A percentile compares a stretch with the other conserved stretches of the same genome.
phyloP scores from a whole-genome alignment of 2,113 vertebrate species.

The Ptilonorhynchus violaceus region DNA sequence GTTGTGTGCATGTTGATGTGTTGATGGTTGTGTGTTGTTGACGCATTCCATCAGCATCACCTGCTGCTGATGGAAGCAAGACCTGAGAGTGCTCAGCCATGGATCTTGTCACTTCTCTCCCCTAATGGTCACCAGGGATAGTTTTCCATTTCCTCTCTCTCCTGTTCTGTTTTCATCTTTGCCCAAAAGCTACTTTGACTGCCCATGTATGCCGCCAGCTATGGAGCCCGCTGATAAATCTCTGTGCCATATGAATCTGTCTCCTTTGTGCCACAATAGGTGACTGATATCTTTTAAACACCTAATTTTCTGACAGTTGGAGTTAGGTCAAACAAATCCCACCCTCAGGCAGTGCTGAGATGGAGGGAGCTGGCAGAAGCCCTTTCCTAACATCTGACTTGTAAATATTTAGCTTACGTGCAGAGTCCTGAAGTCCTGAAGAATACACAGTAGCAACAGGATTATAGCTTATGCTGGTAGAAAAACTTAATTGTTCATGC shows the following conservation, averaged over 20 bases:
- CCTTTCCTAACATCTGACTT: not conserved
- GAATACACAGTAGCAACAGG: not conserved
- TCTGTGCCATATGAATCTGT: not conserved
- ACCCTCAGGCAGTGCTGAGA: not conserved
- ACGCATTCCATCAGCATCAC: too few species aligned
- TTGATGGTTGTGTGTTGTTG: too few species aligned
- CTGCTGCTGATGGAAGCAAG: not conserved
- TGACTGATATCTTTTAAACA: not conserved
- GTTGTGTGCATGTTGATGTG: too few species aligned
- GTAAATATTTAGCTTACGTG: not conserved
- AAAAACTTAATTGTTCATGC: not conserved
- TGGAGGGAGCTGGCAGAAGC: not conserved
- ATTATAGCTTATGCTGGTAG: not conserved
- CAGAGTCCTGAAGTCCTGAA: not conserved
- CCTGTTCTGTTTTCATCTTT: not conserved
- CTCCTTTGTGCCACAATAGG: not conserved
- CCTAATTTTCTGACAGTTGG: not conserved
- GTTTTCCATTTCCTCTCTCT: not conserved
- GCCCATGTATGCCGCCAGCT: not conserved
- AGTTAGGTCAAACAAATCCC: slow-evolving; percentile 11
- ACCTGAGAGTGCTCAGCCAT: not conserved
- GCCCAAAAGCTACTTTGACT: not conserved
- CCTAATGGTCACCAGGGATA: too few species aligned
- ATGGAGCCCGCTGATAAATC: not conserved
- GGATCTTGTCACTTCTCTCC: not conserved